Base-by-base conservation (phyloP, 2,113 vertebrate genomes). In the Perca schrenkii region DNA sequence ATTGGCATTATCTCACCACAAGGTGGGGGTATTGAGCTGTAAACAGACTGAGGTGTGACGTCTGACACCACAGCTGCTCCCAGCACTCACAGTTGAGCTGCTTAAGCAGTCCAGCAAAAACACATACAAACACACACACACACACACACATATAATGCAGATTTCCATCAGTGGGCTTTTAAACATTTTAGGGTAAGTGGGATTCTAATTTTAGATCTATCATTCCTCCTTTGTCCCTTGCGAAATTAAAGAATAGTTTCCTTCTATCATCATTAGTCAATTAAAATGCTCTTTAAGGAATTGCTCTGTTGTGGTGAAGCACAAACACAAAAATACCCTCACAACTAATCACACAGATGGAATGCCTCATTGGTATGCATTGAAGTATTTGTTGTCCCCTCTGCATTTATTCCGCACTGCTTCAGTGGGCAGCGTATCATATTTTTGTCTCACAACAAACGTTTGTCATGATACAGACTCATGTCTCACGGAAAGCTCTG, bases 261-360 rank as follows among this genome's bases (percentile, higher is more conserved):
- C 15, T 15, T 13, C 2, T 46, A 12, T 80, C 47, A 43, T 43
- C n/a, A 4, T 76, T 75, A 88, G 25, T 68, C 73, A 69, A 61
- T 67, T 86, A 54, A 62, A 54, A 57, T 47, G 31, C 80, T 76
- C 62, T 67, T 6, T 80, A 34, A 82, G 54, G 14, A 70, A 70
- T 65, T 70, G 66, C 63, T 86, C 47, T 85, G 68, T 84, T 80
- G 71, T 79, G 56, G 1, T 36, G 62, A 73, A 36, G 43, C 56
- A 56, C 57, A 56, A 54, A 77, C 43, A 71, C 53, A 46, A 56
- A 57, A 17, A 70, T 53, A 76, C 14, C 11, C 22, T 8, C 47
- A 46, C 49, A 62, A 8, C 13, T 15, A 34, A 58, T 65, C 65
- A 57, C 17, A 79, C 46, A n/a, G 22, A 83, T 53, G 50, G 31